phyloP scores from a whole-genome alignment of 2,113 vertebrate species.

The Sinocyclocheilus maitianheensis region DNA sequence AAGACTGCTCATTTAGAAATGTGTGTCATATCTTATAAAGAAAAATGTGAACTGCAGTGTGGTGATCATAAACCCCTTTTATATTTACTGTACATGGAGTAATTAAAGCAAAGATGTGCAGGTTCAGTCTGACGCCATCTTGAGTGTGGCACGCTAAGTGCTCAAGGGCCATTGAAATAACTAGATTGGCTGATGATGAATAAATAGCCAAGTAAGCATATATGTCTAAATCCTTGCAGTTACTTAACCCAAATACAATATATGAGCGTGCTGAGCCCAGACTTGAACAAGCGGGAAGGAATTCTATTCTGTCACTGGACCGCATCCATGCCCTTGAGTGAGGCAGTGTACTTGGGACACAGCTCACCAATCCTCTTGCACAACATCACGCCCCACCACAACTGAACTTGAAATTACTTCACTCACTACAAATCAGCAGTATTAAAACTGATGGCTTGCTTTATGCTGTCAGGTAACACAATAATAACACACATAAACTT shows the following conservation, averaged over 20 bases:
- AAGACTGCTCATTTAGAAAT: slow-evolving; percentile 60
- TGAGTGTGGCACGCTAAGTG: neutral
- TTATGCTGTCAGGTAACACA: neutral
- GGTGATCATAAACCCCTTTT: slow-evolving; percentile 18
- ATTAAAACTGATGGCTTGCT: neutral
- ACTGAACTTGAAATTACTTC: neutral
- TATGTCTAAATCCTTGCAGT: slow-evolving; percentile 40
- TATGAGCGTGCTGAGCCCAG: slow-evolving; percentile 27
- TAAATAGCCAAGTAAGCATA: slow-evolving; percentile 43
- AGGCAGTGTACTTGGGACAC: neutral
- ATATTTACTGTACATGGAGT: slow-evolving; percentile 9
- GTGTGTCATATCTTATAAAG: slow-evolving; percentile 29
- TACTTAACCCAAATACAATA: slow-evolving; percentile 56
- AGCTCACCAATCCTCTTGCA: slow-evolving; percentile 26
- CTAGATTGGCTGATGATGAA: slow-evolving; percentile 38
- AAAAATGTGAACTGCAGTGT: slow-evolving; percentile 20
- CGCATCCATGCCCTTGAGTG: slow-evolving; percentile 14
- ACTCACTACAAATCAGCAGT: neutral
- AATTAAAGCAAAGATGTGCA: neutral
- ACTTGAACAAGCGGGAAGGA: neutral
- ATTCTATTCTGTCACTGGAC: slow-evolving; percentile 5
- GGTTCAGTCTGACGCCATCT: neutral
- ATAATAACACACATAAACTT: neutral
- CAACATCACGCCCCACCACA: neutral
- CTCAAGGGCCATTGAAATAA: slow-evolving; percentile 15